Evolutionary conservation across 2,113 vertebrate species (phyloP).

Genomic region (Macquaria australasica): DNA sequence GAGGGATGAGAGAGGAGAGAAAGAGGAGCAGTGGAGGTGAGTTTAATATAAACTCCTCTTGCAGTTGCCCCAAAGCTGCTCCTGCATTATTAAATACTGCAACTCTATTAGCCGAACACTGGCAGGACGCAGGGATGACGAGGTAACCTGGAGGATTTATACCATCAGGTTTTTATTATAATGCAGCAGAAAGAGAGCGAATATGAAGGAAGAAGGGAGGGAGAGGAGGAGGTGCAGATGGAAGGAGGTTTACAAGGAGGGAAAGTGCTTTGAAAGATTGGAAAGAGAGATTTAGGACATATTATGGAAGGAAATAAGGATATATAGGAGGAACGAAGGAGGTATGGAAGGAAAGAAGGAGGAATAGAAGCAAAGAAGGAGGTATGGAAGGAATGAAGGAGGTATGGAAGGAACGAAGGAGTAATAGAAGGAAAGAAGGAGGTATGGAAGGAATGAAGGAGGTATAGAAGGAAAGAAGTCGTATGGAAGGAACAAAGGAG

Average conservation of each 20-base stretch:
- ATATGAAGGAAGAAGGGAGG: not conserved
- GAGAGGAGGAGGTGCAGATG: not conserved
- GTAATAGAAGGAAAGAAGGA: too few species aligned
- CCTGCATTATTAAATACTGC: constrained; percentile 67
- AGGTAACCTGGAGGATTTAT: not conserved
- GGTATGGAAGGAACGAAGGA: too few species aligned
- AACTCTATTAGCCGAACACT: constrained; percentile 44
- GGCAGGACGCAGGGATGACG: not conserved
- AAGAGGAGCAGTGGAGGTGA: not conserved
- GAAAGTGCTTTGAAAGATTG: too few species aligned
- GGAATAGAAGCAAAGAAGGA: too few species aligned
- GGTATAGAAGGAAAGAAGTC: not conserved
- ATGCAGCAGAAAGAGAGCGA: not conserved
- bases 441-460: constrained; percentile 4
- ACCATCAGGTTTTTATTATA: constrained; percentile 17
- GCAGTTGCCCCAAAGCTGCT: constrained; percentile 42
- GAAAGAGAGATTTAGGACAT: not conserved
- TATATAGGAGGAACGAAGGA: not conserved
- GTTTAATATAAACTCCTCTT: constrained; percentile 39
- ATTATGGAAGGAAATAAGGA: not conserved
- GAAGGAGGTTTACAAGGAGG: not conserved
- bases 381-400: too few species aligned
- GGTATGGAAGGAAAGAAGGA: too few species aligned
- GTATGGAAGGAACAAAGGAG: not conserved
- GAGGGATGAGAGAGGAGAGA: not conserved